Percentiles rank a stretch among this genome's conserved stretches.
Evolutionary conservation across 30 jellyfish, hydroid and myxozoan genomes (phyloP).

Genomic region (Aurelia coerulea): DNA sequence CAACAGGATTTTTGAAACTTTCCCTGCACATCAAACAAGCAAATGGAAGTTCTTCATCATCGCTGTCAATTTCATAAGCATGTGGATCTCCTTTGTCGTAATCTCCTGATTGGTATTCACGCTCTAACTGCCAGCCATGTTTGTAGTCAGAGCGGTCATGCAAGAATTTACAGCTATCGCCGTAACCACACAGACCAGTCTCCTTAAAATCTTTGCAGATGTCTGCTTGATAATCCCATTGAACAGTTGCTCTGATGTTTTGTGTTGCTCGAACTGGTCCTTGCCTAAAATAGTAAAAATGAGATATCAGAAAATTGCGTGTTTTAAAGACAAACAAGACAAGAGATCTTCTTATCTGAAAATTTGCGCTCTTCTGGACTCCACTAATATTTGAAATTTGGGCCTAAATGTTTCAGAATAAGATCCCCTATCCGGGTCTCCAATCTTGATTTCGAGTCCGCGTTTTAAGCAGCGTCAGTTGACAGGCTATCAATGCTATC

Average conservation of each 20-base stretch:
- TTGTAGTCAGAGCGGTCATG: conserved; percentile 98
- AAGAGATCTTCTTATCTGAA: no score
- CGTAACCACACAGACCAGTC: conserved; percentile 99
- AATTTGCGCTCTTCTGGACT: no score
- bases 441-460: no score
- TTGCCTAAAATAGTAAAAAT: conserved; percentile 60
- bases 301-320: background rate
- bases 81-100: conserved; percentile 79
- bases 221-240: conserved; percentile 99
- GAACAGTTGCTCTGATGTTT: conserved; percentile 90
- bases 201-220: conserved; percentile 98
- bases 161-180: conserved; percentile 95
- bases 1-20: conserved; percentile 83
- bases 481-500: no score
- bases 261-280: conserved; percentile 99
- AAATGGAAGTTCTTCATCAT: conserved; percentile 95
- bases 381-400: no score
- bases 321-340: no score
- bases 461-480: no score
- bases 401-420: no score
- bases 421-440: no score
- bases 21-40: conserved; percentile 96
- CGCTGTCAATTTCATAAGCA: conserved; percentile 90
- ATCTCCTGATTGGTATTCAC: conserved; percentile 92
- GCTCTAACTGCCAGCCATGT: conserved; percentile 98